Base-by-base conservation (phyloP, 2,113 vertebrate species). In the Tetrax tetrax region DNA sequence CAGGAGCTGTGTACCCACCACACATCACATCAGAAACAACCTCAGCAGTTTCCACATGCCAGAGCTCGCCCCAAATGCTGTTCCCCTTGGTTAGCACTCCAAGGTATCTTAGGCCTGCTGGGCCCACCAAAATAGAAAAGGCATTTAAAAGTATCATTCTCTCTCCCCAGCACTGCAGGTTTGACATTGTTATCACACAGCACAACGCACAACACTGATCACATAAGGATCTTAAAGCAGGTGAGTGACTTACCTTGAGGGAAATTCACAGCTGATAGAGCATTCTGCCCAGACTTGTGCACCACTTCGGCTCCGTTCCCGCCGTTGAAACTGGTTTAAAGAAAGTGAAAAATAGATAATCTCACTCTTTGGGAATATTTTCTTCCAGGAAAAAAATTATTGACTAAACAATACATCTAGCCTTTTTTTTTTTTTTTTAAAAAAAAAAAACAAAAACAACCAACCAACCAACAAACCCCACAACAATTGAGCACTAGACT, bases 31-130 rank as follows among this genome's bases (percentile, higher is more conserved):
- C 1, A 71, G 41, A 50, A 66, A 51, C 22, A 63, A 28, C 6
- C 41, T 37, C 69, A 47, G 63, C 47, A 35, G n/a, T 12, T 57
- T 38, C 61, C 45, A n/a, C 31, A 31, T 37, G 56, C 43, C 61
- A 38, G 14, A 70, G 61, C 50, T 76, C 4, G 0, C 24, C 33
- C 33, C 41, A 33, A 24, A 22, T 1, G 0, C 33, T 12, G 37
- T 25, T 47, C 56, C 65, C 28, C 31, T 25, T 11, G 37, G 35
- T 38, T 19, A 29, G 47, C 13, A 56, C 18, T 35, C 12, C 43
- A 35, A 7, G 57, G 41, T 41, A 47, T 19, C 33, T 33, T 14
- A 56, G 33, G 54, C 48, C 25, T 71, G 41, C 68, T 47, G 63
- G 51, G 47, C 25, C 48, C 70, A 59, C 28, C 38, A 33, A 59